Base-by-base conservation (phyloP, 2,797 vertebrate species). In the Borostomias antarcticus region DNA sequence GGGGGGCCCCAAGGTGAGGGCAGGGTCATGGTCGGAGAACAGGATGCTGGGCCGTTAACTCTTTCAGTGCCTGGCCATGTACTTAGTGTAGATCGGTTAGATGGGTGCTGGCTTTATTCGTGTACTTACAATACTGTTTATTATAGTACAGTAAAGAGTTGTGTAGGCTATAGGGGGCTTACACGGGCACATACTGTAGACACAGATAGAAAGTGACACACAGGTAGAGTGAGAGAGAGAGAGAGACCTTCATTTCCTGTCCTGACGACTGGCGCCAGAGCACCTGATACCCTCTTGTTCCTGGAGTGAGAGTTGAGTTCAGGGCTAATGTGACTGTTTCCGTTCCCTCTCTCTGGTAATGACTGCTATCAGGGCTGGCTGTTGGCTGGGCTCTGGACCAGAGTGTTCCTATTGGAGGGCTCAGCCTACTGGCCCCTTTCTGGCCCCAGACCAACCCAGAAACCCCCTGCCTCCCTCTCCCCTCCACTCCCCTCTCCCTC, bases 11-110 rank as follows among this genome's bases (percentile, higher is more conserved):
- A 37, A 83, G 81, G 75, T 74, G 75, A 75, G 67, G 60, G 73
- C 50, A 72, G 81, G 82, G 75, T 82, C 77, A 77, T 73, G 54
- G 50, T 65, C 74, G 45, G n/a, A n/a, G n/a, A n/a, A n/a, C n/a
- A n/a, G n/a, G n/a, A n/a, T n/a, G n/a, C n/a, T n/a, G n/a, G n/a
- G n/a, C n/a, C n/a, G n/a, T n/a, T n/a, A n/a, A n/a, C n/a, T n/a
- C n/a, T n/a, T n/a, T n/a, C n/a, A n/a, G n/a, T n/a, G n/a, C n/a
- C n/a, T n/a, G n/a, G 6, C 7, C 35, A 37, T 37, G 35, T 37
- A n/a, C n/a, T n/a, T n/a, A n/a, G n/a, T 37, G 45, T 5, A 48
- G 45, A 23, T 3, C 2, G 43, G 45, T n/a, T 21, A 48, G 7
- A 2, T n/a, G 45, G 17, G 43, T 6, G n/a, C 17, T 19, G n/a